These are phyloP conservation scores for Myotis lucifugus DNA, from an alignment of 2,113 vertebrate species.

Conservation along the genomic window DNA sequence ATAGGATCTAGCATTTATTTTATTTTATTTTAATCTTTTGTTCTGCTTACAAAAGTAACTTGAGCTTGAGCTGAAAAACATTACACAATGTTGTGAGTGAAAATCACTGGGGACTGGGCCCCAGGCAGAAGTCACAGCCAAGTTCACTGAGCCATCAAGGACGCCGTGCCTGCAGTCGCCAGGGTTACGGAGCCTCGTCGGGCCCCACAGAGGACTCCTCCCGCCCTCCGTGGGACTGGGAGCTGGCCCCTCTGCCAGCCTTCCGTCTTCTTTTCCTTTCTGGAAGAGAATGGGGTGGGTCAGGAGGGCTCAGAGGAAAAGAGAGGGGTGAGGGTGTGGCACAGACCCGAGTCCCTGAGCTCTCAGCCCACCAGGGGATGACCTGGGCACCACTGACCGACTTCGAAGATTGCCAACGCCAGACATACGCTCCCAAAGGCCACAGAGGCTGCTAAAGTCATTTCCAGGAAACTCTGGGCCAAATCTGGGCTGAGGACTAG, in stretches of 20 bases:
- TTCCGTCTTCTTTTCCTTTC: neutral
- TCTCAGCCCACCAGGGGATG: neutral
- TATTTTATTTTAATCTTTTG: constrained; percentile 51
- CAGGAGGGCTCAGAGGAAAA: neutral
- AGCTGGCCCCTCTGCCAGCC: neutral
- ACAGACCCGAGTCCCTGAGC: neutral
- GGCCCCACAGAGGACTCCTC: neutral
- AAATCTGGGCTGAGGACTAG: neutral
- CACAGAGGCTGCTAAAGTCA: neutral
- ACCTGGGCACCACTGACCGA: neutral
- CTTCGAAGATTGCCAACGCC: neutral
- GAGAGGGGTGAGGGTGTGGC: neutral
- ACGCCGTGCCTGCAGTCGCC: fast-evolving
- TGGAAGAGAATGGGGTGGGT: constrained; percentile 49
- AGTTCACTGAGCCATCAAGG: neutral
- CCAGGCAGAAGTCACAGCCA: neutral
- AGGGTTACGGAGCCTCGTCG: neutral
- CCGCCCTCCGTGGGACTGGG: neutral
- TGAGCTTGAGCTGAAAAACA: neutral
- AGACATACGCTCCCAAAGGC: neutral
- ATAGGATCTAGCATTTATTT: neutral
- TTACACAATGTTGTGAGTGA: neutral
- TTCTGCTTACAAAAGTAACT: constrained; percentile 66
- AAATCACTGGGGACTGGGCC: neutral
- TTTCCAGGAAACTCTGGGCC: neutral